phyloP scores from a whole-genome alignment of 2,888 invertebrate species.

The Troglohyphantes excavatus region DNA sequence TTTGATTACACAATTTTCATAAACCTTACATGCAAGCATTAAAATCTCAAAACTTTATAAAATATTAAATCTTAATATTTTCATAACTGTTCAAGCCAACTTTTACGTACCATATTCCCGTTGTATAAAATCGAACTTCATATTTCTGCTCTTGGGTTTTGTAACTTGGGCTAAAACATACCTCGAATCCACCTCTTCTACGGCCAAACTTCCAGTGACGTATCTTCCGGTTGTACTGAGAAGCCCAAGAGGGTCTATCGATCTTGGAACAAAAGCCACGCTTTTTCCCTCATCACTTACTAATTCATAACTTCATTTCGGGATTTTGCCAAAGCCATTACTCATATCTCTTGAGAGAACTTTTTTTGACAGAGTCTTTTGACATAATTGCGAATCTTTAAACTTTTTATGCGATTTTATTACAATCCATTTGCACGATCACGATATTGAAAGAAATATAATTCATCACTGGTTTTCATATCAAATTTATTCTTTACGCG shows the following conservation, averaged over 20 bases:
- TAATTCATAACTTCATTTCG: slow-evolving; percentile 61
- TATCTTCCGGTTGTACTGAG: background rate
- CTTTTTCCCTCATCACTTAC: slow-evolving; percentile 18
- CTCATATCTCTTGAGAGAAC: too few species aligned
- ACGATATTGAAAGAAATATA: too few species aligned
- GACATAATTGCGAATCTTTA: too few species aligned
- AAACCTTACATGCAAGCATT: too few species aligned
- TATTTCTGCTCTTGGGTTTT: background rate
- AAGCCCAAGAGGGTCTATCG: slow-evolving; percentile 32
- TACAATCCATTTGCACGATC: too few species aligned
- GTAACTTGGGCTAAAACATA: background rate
- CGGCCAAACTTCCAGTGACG: background rate
- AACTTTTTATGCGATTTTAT: too few species aligned
- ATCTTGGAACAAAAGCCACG: slow-evolving; percentile 12
- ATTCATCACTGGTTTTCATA: too few species aligned
- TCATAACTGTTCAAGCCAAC: background rate
- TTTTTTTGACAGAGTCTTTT: too few species aligned
- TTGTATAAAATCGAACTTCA: slow-evolving; percentile 31
- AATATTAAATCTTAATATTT: too few species aligned
- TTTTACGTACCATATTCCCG: slow-evolving; percentile 15
- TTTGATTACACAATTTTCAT: too few species aligned
- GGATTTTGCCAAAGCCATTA: slow-evolving; percentile 20
- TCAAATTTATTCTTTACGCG: too few species aligned
- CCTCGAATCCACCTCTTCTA: background rate
- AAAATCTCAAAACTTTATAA: too few species aligned